Evolutionary conservation across 2,113 vertebrate species (phyloP).

Genomic region (Diphyllodes magnificus): DNA sequence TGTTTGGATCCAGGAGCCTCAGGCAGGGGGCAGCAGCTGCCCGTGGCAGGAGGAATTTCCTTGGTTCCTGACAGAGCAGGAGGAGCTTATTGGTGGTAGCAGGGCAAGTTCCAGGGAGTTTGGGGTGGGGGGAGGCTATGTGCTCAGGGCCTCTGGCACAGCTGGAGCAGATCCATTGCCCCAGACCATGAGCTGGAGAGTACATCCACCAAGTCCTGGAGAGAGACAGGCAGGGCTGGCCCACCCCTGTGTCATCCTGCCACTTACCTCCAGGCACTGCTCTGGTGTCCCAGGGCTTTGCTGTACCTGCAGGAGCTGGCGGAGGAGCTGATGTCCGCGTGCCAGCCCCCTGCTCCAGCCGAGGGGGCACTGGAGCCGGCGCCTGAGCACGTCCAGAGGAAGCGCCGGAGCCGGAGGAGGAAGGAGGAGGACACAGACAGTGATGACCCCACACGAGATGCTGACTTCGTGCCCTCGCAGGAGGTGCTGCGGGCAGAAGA

Average conservation of each 20-base stretch:
- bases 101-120: not conserved
- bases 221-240: not conserved
- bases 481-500: slow-evolving; percentile 60
- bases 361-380: not conserved
- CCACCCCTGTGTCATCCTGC: rapidly evolving
- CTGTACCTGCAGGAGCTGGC: slow-evolving; percentile 87
- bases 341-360: not conserved
- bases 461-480: slow-evolving; percentile 80
- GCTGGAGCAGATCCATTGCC: not conserved
- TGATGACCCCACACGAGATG: slow-evolving; percentile 55
- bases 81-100: not conserved
- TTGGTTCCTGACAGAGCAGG: not conserved
- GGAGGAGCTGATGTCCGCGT: slow-evolving; percentile 68
- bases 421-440: slow-evolving; percentile 50
- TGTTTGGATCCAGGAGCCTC: not conserved
- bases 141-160: not conserved
- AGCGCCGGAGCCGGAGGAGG: slow-evolving; percentile 47
- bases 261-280: not conserved
- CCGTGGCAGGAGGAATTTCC: not conserved
- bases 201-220: rapidly evolving
- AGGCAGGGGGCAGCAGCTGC: not conserved
- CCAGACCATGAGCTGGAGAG: rapidly evolving
- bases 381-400: not conserved
- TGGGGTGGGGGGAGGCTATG: not conserved
- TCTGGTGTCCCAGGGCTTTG: slow-evolving; percentile 77